Percentiles rank a stretch among this genome's conserved stretches.
Evolutionary conservation across 1,140 invertebrate species (phyloP).

Genomic region (Arion vulgaris): DNA sequence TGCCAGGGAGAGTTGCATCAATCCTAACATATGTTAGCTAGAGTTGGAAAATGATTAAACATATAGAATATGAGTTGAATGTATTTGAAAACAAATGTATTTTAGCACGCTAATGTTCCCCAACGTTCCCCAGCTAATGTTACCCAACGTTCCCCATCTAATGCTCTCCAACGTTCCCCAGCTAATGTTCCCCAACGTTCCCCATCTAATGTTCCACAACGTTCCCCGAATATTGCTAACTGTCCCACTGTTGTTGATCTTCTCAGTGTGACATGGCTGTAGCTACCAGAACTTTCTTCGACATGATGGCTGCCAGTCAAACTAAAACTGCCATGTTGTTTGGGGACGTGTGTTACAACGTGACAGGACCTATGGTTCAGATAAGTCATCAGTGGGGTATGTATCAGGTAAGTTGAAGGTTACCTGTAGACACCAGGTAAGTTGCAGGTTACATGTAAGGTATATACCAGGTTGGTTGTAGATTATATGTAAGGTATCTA

Average conservation of each 20-base stretch:
- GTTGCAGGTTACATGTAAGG: not conserved
- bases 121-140: too few species aligned
- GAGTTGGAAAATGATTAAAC: too few species aligned
- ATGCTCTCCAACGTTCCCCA: too few species aligned
- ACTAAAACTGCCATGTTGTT: conserved; percentile 94
- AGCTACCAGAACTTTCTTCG: conserved; percentile 98
- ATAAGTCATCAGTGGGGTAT: conserved; percentile 97
- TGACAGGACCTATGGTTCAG: conserved; percentile 97
- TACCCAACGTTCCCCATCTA: too few species aligned
- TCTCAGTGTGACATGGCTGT: conserved; percentile 95
- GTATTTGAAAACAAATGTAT: too few species aligned
- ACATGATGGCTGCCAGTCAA: conserved; percentile 92
- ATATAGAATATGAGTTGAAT: too few species aligned
- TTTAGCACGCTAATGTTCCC: too few species aligned
- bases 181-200: too few species aligned
- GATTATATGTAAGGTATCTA: not conserved
- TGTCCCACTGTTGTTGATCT: conserved; percentile 57
- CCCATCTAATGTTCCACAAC: too few species aligned
- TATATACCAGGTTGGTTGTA: not conserved
- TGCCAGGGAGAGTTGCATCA: too few species aligned
- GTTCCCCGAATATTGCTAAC: too few species aligned
- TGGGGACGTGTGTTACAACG: conserved; percentile 95
- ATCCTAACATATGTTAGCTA: too few species aligned
- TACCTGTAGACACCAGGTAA: not conserved
- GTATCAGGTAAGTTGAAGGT: conserved; percentile 81